Evolutionary conservation across 2,888 invertebrate genomes (phyloP).

Genomic region (Sesia apiformis): DNA sequence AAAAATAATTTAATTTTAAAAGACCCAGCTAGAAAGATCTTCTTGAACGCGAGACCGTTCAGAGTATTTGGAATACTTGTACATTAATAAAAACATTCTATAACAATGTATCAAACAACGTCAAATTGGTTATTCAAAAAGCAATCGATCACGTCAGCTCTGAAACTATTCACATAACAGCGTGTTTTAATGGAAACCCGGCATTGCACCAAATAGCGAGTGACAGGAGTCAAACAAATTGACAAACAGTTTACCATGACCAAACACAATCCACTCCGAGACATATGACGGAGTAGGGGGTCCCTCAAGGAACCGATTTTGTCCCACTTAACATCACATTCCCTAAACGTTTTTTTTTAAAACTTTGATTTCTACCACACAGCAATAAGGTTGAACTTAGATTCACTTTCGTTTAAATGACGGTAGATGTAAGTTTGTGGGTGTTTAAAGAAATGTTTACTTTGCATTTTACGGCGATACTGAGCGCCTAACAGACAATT

Average conservation of each 20-base stretch:
- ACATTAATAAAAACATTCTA: too few relatives aligned
- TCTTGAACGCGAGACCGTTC: too few relatives aligned
- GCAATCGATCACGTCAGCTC: too few relatives aligned
- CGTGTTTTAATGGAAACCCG: background rate
- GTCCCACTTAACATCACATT: conserved; percentile 17
- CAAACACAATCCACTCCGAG: conserved; percentile 27
- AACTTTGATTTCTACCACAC: conserved; percentile 4
- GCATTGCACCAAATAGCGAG: conserved; percentile 5
- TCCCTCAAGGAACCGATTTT: conserved; percentile 32
- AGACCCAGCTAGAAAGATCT: too few relatives aligned
- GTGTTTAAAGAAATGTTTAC: conserved; percentile 29
- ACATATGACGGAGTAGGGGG: conserved; percentile 22
- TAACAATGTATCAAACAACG: too few relatives aligned
- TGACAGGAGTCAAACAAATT: conserved; percentile 26
- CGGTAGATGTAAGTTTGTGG: conserved; percentile 6
- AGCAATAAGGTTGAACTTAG: conserved; percentile 5
- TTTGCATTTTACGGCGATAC: conserved; percentile 34
- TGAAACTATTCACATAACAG: too few relatives aligned
- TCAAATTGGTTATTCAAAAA: too few relatives aligned
- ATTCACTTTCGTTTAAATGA: too few relatives aligned
- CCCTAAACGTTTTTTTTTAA: conserved; percentile 1
- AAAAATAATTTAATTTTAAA: too few relatives aligned
- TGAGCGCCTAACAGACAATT: conserved; percentile 23
- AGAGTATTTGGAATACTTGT: too few relatives aligned
- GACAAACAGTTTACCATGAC: conserved; percentile 37